A percentile compares a stretch with the other conserved stretches of the same genome.
Evolutionary conservation across 2,797 vertebrate species (phyloP).

Genomic region (Pelodytes ibericus): DNA sequence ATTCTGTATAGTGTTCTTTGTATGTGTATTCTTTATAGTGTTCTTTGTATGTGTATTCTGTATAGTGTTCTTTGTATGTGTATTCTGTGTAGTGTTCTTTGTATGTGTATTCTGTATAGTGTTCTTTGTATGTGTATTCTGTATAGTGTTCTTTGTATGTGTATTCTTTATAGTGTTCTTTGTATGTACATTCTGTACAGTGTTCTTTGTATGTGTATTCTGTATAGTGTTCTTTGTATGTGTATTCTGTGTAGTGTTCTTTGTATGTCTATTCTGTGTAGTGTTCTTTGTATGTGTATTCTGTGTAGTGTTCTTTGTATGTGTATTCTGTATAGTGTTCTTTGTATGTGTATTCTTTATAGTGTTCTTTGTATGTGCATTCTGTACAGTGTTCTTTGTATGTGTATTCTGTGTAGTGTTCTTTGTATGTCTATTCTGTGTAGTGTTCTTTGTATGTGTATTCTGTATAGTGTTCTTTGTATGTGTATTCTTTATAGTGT

Average conservation of each 20-base stretch:
- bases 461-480: conserved; percentile 8
- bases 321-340: conserved; percentile 19
- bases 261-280: conserved; percentile 29
- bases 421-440: conserved; percentile 29
- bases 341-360: conserved; percentile 26
- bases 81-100: conserved; percentile 13
- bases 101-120: conserved; percentile 28
- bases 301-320: conserved; percentile 6
- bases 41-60: conserved; percentile 25
- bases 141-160: conserved; percentile 10
- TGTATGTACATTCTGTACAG: conserved; percentile 32
- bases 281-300: conserved; percentile 23
- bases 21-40: conserved; percentile 25
- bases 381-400: conserved; percentile 9
- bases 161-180: conserved; percentile 10
- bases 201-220: conserved; percentile 21
- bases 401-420: conserved; percentile 24
- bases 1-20: conserved; percentile 11
- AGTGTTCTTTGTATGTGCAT: conserved; percentile 18
- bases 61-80: conserved; percentile 11
- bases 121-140: conserved; percentile 24
- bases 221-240: conserved; percentile 10
- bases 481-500: conserved; percentile 23
- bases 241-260: conserved; percentile 15
- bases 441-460: conserved; percentile 17